Percentiles rank a stretch among this genome's conserved stretches.
Conservation (phyloP, 2,113 vertebrate species). For the Hylia prasina region DNA sequence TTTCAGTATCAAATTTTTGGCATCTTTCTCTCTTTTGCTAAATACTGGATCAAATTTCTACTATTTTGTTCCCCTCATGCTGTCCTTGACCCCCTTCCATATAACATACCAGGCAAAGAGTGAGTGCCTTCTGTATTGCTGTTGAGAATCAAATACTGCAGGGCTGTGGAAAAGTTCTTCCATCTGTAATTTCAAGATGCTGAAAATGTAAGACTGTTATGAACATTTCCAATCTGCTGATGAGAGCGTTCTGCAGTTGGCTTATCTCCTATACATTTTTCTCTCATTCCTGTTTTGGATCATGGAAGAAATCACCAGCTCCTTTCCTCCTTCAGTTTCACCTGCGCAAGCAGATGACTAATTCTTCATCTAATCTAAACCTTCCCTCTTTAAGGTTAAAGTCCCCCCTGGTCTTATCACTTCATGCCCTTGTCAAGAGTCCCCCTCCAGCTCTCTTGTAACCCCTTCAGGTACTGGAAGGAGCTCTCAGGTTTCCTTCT, state of each 20-base stretch:
- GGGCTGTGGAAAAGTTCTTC: background rate
- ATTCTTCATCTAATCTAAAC: background rate
- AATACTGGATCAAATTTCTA: background rate
- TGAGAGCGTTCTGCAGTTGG: background rate
- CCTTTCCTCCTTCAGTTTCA: background rate
- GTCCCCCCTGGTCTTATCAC: background rate
- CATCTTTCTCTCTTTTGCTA: background rate
- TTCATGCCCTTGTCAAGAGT: background rate
- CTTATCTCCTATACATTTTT: background rate
- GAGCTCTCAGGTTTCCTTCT: background rate
- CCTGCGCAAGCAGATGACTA: background rate
- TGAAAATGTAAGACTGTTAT: background rate
- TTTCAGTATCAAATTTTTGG: background rate
- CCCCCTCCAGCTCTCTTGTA: background rate
- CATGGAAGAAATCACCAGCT: background rate
- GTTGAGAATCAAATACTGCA: background rate
- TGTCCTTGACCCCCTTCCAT: background rate
- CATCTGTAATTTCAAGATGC: background rate
- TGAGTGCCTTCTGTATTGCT: background rate
- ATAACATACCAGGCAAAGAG: background rate
- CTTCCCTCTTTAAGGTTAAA: background rate
- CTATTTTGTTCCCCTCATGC: background rate
- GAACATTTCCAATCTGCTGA: background rate
- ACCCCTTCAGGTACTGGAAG: background rate
- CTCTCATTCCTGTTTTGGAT: background rate